Percentiles rank a stretch among this genome's conserved stretches.
phyloP scores from a whole-genome alignment of 2,888 invertebrate genomes.

The Mythimna ferrago region DNA sequence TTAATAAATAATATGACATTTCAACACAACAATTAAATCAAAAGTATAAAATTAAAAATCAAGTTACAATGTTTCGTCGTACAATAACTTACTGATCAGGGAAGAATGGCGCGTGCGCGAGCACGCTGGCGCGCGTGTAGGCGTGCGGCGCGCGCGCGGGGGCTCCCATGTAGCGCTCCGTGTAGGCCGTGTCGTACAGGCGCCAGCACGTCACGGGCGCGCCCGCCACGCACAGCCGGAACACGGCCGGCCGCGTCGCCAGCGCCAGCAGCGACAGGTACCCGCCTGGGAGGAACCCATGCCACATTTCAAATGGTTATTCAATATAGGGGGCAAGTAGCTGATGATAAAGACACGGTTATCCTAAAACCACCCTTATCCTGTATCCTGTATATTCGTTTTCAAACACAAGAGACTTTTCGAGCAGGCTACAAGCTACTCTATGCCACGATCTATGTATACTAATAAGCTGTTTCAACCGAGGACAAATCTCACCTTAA shows the following conservation, averaged over 20 bases:
- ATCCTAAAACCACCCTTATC: too few species aligned
- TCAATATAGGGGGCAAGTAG: conserved; percentile 58
- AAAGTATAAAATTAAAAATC: too few species aligned
- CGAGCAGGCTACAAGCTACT: too few species aligned
- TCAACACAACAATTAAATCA: too few species aligned
- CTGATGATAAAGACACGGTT: too few species aligned
- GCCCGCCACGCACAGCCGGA: conserved; percentile 98
- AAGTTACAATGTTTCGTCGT: too few species aligned
- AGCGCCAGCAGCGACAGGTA: conserved; percentile 98
- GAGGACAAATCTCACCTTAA: too few species aligned
- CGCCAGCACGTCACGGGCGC: conserved; percentile 99
- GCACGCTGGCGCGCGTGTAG: conserved; percentile 97
- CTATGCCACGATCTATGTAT: too few species aligned
- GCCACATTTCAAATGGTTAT: conserved; percentile 31
- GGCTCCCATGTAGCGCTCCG: conserved; percentile 97
- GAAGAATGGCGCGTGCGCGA: conserved; percentile 94
- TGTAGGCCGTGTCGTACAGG: conserved; percentile 99
- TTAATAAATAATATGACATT: too few species aligned
- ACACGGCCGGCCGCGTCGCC: conserved; percentile 97
- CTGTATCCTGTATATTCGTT: too few species aligned
- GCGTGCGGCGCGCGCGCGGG: conserved; percentile 90
- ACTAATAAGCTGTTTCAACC: too few species aligned
- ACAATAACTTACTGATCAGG: conserved; percentile 94
- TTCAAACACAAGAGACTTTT: too few species aligned
- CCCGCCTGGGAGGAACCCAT: conserved; percentile 90